Evolutionary conservation across 2,888 invertebrate species (phyloP), one percentile per base, ranked within the genome.

Genomic region (Corbicula japonica): DNA sequence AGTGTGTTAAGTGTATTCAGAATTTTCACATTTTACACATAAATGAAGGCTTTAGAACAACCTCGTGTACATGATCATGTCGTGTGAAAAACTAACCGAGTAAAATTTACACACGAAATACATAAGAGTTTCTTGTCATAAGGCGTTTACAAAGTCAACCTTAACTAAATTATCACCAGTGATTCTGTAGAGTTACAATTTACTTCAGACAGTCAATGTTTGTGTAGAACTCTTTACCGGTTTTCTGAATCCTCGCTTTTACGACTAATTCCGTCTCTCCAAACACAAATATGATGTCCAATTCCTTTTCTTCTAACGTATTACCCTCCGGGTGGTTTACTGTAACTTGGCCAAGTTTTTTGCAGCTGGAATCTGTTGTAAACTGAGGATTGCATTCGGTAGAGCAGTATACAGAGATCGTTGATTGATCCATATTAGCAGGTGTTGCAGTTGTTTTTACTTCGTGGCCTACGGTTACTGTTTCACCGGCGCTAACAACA

Each of bases 211-310:
- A 54, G n/a, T 54, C 23, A 30, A 54, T 32, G 8, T 54, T 6
- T 12, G 54, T 54, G 1, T 4, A 32, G 23, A 28, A 54, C 32
- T 54, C 54, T 3, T 32, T 28, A 2, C 54, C 54, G 18, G 54
- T 54, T 15, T 54, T 28, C 12, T 30, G 10, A 5, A 54, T 30
- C 32, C 26, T 54, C 2, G 30, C 54, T 30, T 54, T 54, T 2
- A 54, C 30, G n/a, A 30, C 10, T 30, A 54, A 30, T n/a, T 54
- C 54, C 8, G 54, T 54, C 4, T 54, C 54, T 4, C 54, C 54
- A 30, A 54, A 54, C 3, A 54, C 23, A 30, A 54, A 54, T 4
- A n/a, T 54, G 3, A 54, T 4, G 32, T 30, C 26, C 3, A 54
- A 30, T 30, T 54, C 32, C 15, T 54, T 54, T 15, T 30, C 30